Base-by-base conservation (phyloP, 2,888 invertebrate species). In the Amphipyra tragopoginis region DNA sequence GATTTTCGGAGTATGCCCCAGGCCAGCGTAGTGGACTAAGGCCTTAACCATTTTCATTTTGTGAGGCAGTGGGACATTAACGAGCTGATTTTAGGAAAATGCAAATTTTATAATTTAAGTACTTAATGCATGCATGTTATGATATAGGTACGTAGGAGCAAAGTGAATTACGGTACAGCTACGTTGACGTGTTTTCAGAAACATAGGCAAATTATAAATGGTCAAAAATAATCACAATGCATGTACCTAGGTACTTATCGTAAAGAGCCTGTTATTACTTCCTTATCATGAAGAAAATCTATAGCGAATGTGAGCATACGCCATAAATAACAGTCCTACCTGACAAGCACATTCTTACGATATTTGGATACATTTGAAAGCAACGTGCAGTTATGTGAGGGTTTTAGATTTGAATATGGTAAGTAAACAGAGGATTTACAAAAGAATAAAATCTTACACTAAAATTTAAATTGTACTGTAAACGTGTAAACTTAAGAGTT, bases 321-420 rank as follows among this genome's bases (percentile, higher is more conserved):
- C 50, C 40, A 61, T 72, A 53, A 63, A 74, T 66, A 63, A 57
- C 56, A 26, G 39, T 39, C 14, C 21, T 42, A 42, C 43, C 9
- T 26, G 62, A 57, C 63, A 39, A 14, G 5, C 40, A 55, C 52
- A 56, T 58, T 58, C 38, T 57, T 54, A 52, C 8, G 47, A 67
- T 74, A 60, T 64, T 71, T 59, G 44, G 55, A 62, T 57, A 47
- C 7, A 33, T 50, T 73, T 52, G 6, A 40, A 69, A 51, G 40
- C 55, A 58, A 73, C 66, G 66, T 73, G 77, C 36, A 70, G 70
- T 48, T 56, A 73, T 66, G 66, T 53, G 49, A 58, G 11, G 13
- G 40, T 33, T 36, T 54, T 40, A 21, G 10, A 56, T 62, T 66
- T 53, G 34, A 67, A 71, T 60, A 45, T 55, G 44, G 26, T 29